phyloP scores from a whole-genome alignment of 2,113 vertebrate genomes.

The Baryphthengus martii region DNA sequence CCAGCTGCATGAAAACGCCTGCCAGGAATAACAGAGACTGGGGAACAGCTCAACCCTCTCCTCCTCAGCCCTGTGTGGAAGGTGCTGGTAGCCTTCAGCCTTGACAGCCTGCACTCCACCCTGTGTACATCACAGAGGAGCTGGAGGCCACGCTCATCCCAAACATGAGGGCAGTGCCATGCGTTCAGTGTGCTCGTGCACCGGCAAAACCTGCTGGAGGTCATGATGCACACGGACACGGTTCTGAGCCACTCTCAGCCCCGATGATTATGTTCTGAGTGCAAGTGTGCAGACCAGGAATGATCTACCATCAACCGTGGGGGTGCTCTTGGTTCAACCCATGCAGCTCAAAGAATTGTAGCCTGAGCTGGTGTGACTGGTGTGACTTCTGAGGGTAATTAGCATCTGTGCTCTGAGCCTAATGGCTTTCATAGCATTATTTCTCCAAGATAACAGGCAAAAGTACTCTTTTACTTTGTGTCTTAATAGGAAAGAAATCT shows the following conservation, averaged over 20 bases:
- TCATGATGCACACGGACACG: fast-evolving
- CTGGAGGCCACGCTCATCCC: neutral
- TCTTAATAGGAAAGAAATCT: neutral
- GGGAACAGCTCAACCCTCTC: neutral
- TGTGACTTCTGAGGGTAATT: neutral
- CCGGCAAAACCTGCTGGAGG: neutral
- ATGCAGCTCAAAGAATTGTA: fast-evolving
- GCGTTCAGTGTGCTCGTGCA: fast-evolving
- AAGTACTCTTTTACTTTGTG: neutral
- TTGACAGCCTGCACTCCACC: neutral
- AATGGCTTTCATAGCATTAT: neutral
- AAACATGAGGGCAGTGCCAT: fast-evolving
- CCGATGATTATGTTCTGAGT: fast-evolving
- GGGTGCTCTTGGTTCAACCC: neutral
- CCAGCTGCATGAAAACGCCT: neutral
- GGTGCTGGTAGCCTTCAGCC: neutral
- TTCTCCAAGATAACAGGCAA: neutral
- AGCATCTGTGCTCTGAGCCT: neutral
- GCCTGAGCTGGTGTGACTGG: neutral
- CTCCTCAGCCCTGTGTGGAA: neutral
- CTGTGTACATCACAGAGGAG: fast-evolving
- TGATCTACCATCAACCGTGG: neutral
- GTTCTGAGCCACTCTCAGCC: neutral
- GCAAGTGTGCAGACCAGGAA: neutral
- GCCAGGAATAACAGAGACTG: neutral